Base-by-base conservation (phyloP, 2,797 vertebrate species). In the Borostomias antarcticus region DNA sequence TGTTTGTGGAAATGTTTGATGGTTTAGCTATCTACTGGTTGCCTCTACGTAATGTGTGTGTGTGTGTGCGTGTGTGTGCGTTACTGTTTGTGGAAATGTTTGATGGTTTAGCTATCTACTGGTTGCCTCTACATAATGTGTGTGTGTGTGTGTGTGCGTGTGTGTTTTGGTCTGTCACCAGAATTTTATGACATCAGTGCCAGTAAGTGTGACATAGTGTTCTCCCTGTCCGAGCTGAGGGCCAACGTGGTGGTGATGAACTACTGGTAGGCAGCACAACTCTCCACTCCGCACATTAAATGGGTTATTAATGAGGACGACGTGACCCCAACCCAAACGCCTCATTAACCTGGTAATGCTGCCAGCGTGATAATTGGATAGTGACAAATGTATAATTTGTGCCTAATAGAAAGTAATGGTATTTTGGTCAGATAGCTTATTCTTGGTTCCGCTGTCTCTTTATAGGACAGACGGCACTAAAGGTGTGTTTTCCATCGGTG, bases 111-210 rank as follows among this genome's bases (percentile, higher is more conserved):
- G 25, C 17, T 33, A 10, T 33, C 10, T 5, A 5, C 23, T 25
- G 23, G 6, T 51, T 21, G 23, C 9, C 10, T 51, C n/a, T 10
- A 51, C 48, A 21, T 51, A 13, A 9, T 37, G 7, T 43, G 26
- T 56, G 15, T 40, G n/a, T 35, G 9, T 64, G 33, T n/a, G 26
- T 32, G 23, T 30, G 30, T 53, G 48, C 17, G 13, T 64, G 19
- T 15, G 9, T 64, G 21, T 7, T 32, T 33, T 9, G 19, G 7
- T 4, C 13, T 68, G 11, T 26, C 26, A 23, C 53, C 70, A 88
- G 73, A 83, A 51, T 89, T 90, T 78, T 85, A 85, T 45, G 73
- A 67, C 51, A 72, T 85, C 1, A 2, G 76, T 70, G 85, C 79
- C 70, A 76, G 23, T 57, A 86, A 74, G 40, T 89, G 84, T 35